A percentile compares a stretch with the other conserved stretches of the same genome.
These are phyloP conservation scores for Scytalopus superciliaris DNA, from an alignment of 2,113 vertebrate species.

Conservation along the genomic window DNA sequence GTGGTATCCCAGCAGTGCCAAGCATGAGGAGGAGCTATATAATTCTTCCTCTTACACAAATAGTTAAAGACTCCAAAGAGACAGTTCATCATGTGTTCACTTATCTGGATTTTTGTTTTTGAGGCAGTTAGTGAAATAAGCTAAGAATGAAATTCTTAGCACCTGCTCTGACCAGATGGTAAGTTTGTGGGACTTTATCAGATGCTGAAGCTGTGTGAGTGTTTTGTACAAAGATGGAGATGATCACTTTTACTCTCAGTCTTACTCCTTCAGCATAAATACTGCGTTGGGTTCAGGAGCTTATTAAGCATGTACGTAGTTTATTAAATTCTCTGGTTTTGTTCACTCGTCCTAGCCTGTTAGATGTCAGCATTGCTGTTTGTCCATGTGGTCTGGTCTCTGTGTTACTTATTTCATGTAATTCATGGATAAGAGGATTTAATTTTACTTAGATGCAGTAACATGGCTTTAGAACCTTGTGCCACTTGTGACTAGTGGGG, in stretches of 20 bases:
- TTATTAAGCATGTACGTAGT: not conserved
- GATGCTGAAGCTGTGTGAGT: not conserved
- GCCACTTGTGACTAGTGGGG: not conserved
- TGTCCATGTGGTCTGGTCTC: not conserved
- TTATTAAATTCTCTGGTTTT: not conserved
- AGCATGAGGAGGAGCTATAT: not conserved
- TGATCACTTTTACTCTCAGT: not conserved
- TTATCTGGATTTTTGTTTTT: not conserved
- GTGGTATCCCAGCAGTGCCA: not conserved
- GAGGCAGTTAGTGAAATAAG: not conserved
- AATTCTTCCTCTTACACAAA: not conserved
- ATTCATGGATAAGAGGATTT: not conserved
- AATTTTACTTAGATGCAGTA: not conserved
- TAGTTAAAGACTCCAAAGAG: not conserved
- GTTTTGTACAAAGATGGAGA: not conserved
- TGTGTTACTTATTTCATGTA: not conserved
- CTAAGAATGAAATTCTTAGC: not conserved
- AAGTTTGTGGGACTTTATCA: conserved; percentile 13
- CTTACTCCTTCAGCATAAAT: not conserved
- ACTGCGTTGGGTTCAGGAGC: not conserved
- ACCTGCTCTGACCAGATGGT: conserved; percentile 31
- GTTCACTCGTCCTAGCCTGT: not conserved
- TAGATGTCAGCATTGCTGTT: not conserved
- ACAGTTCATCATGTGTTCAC: not conserved
- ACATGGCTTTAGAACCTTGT: not conserved